phyloP scores from a whole-genome alignment of 2,888 invertebrate species.

The Argyresthia goedartella region DNA sequence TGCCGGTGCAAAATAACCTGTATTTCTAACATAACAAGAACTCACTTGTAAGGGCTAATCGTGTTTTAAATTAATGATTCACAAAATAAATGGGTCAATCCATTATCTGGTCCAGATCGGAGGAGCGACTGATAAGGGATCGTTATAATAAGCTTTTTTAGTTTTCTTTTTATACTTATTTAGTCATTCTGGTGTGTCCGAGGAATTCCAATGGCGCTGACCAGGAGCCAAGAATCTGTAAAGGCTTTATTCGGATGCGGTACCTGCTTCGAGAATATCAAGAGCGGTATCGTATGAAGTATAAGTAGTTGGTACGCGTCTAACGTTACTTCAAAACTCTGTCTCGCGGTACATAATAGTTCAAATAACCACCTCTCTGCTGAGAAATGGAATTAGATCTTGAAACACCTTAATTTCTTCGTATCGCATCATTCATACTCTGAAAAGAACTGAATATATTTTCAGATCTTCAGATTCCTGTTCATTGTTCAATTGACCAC shows the following conservation, averaged over 20 bases:
- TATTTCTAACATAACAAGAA: too few species aligned
- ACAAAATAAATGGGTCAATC: constrained; percentile 61
- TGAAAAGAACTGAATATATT: too few species aligned
- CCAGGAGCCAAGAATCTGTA: constrained; percentile 12
- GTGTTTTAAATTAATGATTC: constrained; percentile 46
- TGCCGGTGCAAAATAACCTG: background rate
- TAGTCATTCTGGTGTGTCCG: constrained; percentile 19
- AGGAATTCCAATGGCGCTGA: constrained; percentile 40
- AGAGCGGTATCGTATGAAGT: too few species aligned
- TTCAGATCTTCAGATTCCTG: too few species aligned
- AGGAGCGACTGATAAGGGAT: constrained; percentile 39
- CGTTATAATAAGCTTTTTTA: constrained; percentile 33
- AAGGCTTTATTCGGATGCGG: constrained; percentile 15
- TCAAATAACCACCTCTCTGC: too few species aligned
- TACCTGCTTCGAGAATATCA: background rate
- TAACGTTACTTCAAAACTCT: too few species aligned
- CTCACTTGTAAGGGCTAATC: constrained; percentile 4
- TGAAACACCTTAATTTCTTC: too few species aligned
- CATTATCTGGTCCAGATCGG: constrained; percentile 53
- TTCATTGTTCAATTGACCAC: too few species aligned
- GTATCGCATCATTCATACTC: too few species aligned
- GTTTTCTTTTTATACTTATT: constrained; percentile 36
- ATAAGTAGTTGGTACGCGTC: too few species aligned
- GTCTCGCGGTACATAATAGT: too few species aligned
- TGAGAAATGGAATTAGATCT: too few species aligned